Percentiles rank a stretch among this genome's conserved stretches.
Evolutionary conservation across 2,888 invertebrate genomes (phyloP).

Genomic region (Augiades crinisus): DNA sequence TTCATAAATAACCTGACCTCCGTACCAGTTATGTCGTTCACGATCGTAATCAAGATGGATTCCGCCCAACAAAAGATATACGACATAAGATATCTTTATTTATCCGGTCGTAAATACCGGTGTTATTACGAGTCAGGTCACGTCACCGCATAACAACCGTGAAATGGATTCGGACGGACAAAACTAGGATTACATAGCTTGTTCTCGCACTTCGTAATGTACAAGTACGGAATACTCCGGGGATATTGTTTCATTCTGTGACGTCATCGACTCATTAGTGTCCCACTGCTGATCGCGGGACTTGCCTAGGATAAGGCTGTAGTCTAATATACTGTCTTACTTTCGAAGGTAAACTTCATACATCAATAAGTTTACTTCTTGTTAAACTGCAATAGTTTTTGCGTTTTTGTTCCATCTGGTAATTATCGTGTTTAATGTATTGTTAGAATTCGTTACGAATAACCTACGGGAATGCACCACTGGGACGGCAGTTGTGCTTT

Average conservation of each 20-base stretch:
- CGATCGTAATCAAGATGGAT: conserved; percentile 6
- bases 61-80: conserved; percentile 8
- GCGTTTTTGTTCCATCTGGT: too few species aligned
- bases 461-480: too few species aligned
- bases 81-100: conserved; percentile 16
- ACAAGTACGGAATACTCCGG: neutral
- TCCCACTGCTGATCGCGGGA: too few species aligned
- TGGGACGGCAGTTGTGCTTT: too few species aligned
- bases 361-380: too few species aligned
- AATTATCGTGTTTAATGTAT: too few species aligned
- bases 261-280: too few species aligned
- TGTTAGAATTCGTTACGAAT: too few species aligned
- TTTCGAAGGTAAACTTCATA: too few species aligned
- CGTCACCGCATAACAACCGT: conserved; percentile 16
- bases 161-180: conserved; percentile 20
- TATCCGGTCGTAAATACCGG: conserved; percentile 13
- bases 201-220: neutral
- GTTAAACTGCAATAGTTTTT: too few species aligned
- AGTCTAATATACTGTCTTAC: too few species aligned
- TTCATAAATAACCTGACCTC: neutral
- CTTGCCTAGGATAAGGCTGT: too few species aligned
- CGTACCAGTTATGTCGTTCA: conserved; percentile 3
- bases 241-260: conserved; percentile 2
- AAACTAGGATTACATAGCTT: conserved; percentile 3
- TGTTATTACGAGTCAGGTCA: conserved; percentile 13